Evolutionary conservation across 2,888 invertebrate genomes (phyloP), one percentile per base, ranked within the genome.

Genomic region (Choristoneura rosaceana): DNA sequence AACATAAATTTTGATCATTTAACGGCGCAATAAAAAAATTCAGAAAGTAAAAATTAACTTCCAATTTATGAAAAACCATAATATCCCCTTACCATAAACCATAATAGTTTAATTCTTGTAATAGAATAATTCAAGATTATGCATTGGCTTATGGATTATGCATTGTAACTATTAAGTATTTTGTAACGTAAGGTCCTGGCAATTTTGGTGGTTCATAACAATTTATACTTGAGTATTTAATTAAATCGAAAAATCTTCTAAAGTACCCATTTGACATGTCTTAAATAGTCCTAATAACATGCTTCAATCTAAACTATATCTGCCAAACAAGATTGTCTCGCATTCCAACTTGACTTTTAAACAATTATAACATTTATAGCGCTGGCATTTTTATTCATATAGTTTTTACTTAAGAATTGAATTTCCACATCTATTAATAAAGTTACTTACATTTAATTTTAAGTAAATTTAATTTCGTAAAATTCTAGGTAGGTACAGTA

Each of bases 271-370:
- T 38, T 38, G 38, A 4, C 38, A 38, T 38, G 43, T 43, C 43
- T 12, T 43, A 43, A 47, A 47, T 47, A 47, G 12, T 12, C 12
- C 43, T 43, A 43, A 12, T 43, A 12, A 3, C 3, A n/a, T 47
- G 47, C 47, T 47, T 47, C 14, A 52, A 52, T 52, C 17, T 17
- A 7, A 52, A 9, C 17, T 52, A 9, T 17, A 52, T 15, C 52
- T 60, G 60, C 43, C 41, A 43, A 43, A 62, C 45, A 45, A 12
- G 8, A 62, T 64, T 10, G 25, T 71, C 55, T 63, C 25, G 71
- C 71, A 71, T 68, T 71, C 71, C 71, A 71, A 33, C 7, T 58
- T 61, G 25, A 58, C 55, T 34, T 71, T 43, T 43, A 7, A 43
- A 43, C 3, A 43, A 43, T 14, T 12, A 60, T 43, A 45, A 58